Conservation (phyloP, 2,113 vertebrate genomes). For the Festucalex cinctus region DNA sequence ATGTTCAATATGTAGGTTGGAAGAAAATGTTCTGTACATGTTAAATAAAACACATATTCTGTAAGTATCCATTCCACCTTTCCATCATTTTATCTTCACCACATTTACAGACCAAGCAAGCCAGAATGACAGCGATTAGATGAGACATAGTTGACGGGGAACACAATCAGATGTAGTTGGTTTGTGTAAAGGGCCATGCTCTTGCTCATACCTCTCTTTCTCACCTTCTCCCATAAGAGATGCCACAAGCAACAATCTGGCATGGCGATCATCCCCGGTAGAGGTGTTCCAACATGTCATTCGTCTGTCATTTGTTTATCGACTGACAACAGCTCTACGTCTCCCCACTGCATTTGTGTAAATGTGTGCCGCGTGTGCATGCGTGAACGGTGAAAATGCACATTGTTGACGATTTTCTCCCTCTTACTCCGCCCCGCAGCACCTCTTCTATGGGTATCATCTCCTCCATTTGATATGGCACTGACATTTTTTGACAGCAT, state of each 20-base stretch:
- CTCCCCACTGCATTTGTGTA: conserved; percentile 55
- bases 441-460: conserved; percentile 68
- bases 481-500: conserved; percentile 78
- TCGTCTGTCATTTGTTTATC: conserved; percentile 80
- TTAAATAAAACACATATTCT: not conserved
- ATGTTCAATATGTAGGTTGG: not conserved
- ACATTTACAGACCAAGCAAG: conserved; percentile 49
- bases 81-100: conserved; percentile 58
- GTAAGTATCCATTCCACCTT: conserved; percentile 35
- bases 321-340: conserved; percentile 66
- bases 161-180: conserved; percentile 74
- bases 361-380: conserved; percentile 25
- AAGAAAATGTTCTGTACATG: not conserved
- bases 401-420: conserved; percentile 53
- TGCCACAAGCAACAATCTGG: conserved; percentile 72
- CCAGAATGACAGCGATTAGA: conserved; percentile 79
- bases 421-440: conserved; percentile 47
- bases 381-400: conserved; percentile 41
- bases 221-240: conserved; percentile 51
- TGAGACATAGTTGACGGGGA: conserved; percentile 75
- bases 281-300: conserved; percentile 77
- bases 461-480: conserved; percentile 69
- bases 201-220: conserved; percentile 21
- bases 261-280: conserved; percentile 70
- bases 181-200: conserved; percentile 71